These are phyloP conservation scores for Drosophila santomea DNA, from an alignment of 1,140 invertebrate genomes.

Conservation along the genomic window DNA sequence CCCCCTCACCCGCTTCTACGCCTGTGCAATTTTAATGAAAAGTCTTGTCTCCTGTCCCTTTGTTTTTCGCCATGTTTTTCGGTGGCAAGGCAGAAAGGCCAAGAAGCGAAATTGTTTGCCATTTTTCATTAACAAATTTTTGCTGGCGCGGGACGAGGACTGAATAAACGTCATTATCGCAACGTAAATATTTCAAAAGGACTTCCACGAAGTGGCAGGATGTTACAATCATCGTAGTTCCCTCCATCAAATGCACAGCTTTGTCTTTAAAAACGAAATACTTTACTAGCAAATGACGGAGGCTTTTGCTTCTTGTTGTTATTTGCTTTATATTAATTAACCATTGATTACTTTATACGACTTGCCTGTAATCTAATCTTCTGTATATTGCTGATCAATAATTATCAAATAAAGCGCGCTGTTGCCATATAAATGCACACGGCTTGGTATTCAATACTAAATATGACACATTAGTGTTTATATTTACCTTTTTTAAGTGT, in stretches of 20 bases:
- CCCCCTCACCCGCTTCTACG: neutral
- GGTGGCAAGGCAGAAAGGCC: constrained; percentile 31
- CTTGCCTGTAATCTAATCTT: constrained; percentile 17
- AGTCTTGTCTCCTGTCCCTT: constrained; percentile 49
- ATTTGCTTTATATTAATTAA: neutral
- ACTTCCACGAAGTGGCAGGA: neutral
- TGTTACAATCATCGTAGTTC: neutral
- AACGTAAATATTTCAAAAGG: constrained; percentile 4
- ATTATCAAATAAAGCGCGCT: neutral
- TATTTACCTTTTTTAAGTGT: neutral
- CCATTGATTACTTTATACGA: neutral
- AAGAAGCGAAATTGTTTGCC: constrained; percentile 27
- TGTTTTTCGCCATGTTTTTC: constrained; percentile 41
- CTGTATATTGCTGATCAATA: neutral
- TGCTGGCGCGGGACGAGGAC: neutral
- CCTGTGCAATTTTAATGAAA: constrained; percentile 63
- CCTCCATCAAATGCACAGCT: neutral
- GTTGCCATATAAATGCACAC: constrained; percentile 9
- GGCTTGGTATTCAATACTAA: neutral
- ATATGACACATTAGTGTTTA: neutral
- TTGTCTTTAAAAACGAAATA: neutral
- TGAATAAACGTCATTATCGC: constrained; percentile 5
- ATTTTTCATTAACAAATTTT: constrained; percentile 58
- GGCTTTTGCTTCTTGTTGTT: neutral
- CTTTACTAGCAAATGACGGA: neutral